Conservation (phyloP, 1,140 invertebrate genomes). For the Orius laevigatus region DNA sequence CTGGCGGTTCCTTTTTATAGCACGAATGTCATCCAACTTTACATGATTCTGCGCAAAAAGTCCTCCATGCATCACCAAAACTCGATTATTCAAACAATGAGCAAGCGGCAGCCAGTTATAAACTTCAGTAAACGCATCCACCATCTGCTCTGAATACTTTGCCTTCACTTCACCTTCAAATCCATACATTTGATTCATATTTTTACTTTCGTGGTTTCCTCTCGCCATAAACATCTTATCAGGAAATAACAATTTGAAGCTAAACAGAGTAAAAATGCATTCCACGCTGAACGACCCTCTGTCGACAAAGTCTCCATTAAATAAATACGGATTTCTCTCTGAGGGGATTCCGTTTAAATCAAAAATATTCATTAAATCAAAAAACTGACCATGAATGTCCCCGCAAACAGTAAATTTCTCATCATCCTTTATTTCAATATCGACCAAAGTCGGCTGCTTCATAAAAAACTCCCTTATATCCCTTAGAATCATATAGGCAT, state of each 20-base stretch:
- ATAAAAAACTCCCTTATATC: conserved; percentile 77
- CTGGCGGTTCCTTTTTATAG: conserved; percentile 80
- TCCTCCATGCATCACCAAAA: conserved; percentile 92
- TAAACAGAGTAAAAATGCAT: conserved; percentile 95
- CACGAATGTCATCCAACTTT: conserved; percentile 76
- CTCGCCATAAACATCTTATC: conserved; percentile 95
- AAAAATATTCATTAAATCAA: conserved; percentile 97
- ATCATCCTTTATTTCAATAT: conserved; percentile 71
- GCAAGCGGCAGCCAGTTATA: conserved; percentile 95
- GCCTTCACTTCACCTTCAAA: conserved; percentile 95
- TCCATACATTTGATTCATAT: conserved; percentile 99
- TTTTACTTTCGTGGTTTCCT: conserved; percentile 95
- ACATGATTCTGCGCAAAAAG: conserved; percentile 80
- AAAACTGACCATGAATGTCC: conserved; percentile 99
- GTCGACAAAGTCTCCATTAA: conserved; percentile 99
- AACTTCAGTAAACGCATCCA: conserved; percentile 93
- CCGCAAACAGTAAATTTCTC: conserved; percentile 97
- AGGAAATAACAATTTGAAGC: conserved; percentile 92
- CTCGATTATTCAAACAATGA: conserved; percentile 83
- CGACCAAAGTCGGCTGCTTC: conserved; percentile 71
- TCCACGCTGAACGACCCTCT: conserved; percentile 98
- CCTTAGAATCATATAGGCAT: conserved; percentile 93
- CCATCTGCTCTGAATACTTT: conserved; percentile 89
- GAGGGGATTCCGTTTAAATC: conserved; percentile 90
- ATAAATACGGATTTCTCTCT: conserved; percentile 89